These are phyloP conservation scores for Tetanocera ferruginea DNA, from an alignment of 2,888 invertebrate genomes.

Conservation along the genomic window DNA sequence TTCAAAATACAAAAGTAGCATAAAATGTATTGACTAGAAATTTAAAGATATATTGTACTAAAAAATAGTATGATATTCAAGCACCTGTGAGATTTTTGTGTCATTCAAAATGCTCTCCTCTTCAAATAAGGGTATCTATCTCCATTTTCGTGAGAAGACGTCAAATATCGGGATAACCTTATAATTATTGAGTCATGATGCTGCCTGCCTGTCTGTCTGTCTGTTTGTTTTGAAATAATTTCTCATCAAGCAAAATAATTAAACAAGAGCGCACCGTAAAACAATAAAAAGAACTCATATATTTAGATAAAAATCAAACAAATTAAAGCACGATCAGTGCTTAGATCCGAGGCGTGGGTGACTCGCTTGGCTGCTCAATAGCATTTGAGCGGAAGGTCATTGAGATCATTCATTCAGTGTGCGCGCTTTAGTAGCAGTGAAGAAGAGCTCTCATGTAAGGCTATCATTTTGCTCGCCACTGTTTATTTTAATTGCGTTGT, in stretches of 20 bases:
- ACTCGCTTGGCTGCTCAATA: neutral
- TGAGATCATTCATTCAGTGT: neutral
- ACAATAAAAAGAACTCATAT: neutral
- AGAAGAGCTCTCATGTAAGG: neutral
- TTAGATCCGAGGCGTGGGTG: neutral
- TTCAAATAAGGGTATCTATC: too few species aligned
- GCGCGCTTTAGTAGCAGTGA: neutral
- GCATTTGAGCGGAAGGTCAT: neutral
- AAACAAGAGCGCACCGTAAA: neutral
- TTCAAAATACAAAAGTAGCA: too few species aligned
- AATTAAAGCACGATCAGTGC: conserved; percentile 1
- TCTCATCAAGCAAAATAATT: conserved; percentile 11
- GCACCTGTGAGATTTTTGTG: too few species aligned
- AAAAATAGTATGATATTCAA: too few species aligned
- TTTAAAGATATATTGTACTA: too few species aligned
- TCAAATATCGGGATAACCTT: too few species aligned
- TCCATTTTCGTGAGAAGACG: too few species aligned
- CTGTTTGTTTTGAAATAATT: conserved; percentile 11
- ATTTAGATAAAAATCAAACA: neutral
- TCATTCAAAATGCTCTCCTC: too few species aligned
- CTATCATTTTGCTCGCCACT: neutral
- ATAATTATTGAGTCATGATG: too few species aligned
- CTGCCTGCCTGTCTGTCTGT: neutral
- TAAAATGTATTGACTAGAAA: too few species aligned
- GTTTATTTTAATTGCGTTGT: conserved; percentile 4